phyloP scores from a whole-genome alignment of 2,113 vertebrate species.

The Junco hyemalis region DNA sequence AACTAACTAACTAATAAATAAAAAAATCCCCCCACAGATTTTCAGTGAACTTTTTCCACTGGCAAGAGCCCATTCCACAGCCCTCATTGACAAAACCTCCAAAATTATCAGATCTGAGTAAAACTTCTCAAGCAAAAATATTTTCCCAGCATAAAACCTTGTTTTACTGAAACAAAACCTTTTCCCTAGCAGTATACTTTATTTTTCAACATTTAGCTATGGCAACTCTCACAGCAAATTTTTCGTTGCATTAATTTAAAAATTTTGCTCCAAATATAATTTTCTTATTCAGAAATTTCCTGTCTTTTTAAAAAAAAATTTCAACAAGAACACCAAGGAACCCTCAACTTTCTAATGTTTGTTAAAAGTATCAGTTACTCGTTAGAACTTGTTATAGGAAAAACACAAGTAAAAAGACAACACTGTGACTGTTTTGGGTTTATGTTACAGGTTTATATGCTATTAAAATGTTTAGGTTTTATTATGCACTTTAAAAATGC shows the following conservation, averaged over 20 bases:
- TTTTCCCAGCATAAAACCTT: not conserved
- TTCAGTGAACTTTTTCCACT: not conserved
- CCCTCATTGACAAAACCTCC: not conserved
- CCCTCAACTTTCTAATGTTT: not conserved
- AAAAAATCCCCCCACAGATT: not conserved
- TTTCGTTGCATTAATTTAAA: not conserved
- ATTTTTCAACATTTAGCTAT: not conserved
- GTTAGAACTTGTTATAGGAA: slow-evolving; percentile 23
- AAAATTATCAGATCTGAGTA: not conserved
- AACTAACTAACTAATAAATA: not conserved
- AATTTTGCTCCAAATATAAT: not conserved
- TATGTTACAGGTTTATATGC: slow-evolving; percentile 37
- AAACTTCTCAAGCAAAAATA: not conserved
- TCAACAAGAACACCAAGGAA: not conserved
- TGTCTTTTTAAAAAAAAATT: too few relatives aligned
- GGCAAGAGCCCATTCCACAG: not conserved
- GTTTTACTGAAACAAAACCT: not conserved
- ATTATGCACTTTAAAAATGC: slow-evolving; percentile 54
- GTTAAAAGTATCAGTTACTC: not conserved
- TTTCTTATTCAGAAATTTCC: not conserved
- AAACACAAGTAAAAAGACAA: slow-evolving; percentile 40
- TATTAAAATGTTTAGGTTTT: slow-evolving; percentile 48
- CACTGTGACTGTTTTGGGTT: slow-evolving; percentile 36
- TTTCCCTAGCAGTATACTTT: not conserved
- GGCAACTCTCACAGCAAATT: not conserved